Base-by-base conservation (phyloP, 2,888 invertebrate genomes). In the Agrotis ipsilon region DNA sequence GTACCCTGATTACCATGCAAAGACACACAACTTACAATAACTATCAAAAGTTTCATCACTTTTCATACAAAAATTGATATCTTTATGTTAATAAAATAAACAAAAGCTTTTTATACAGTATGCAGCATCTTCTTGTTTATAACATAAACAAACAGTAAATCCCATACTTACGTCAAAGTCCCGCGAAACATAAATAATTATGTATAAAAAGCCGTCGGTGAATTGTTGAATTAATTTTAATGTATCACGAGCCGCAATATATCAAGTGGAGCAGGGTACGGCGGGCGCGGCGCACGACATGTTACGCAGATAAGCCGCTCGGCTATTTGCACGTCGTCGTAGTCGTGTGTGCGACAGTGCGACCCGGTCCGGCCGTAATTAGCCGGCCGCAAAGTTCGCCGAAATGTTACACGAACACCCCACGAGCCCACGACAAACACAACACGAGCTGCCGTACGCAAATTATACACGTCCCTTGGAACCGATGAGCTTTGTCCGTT, bases 351-450 rank as follows among this genome's bases (percentile, higher is more conserved):
- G 83, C 86, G 87, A 87, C 87, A 87, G 87, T 84, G 83, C 86
- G 86, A 88, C 87, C 87, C 88, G 83, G 87, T 86, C 88, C 86
- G 85, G 86, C 90, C 90, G 91, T 92, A 93, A 94, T 94, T 94
- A 94, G 92, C 90, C 87, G 88, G 85, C 92, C 93, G 91, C 93
- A 92, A 92, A 93, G 89, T 93, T 94, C 89, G 86, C 86, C 88
- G 89, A 90, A 88, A 91, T 90, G 89, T 89, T 91, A 88, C 90
- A 88, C 87, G 85, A 86, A 88, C 88, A 90, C 88, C 57, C 74
- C 63, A 72, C 43, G 48, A 75, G 57, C 90, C 88, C 82, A 85
- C 57, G 57, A 67, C 76, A 72, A 87, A 85, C 83, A 88, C 87
- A 87, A 89, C 89, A 88, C 85, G 86, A 75, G 72, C 81, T 83